Evolutionary conservation across 2,797 vertebrate species (phyloP).

Genomic region (Pseudomugil tenellus): DNA sequence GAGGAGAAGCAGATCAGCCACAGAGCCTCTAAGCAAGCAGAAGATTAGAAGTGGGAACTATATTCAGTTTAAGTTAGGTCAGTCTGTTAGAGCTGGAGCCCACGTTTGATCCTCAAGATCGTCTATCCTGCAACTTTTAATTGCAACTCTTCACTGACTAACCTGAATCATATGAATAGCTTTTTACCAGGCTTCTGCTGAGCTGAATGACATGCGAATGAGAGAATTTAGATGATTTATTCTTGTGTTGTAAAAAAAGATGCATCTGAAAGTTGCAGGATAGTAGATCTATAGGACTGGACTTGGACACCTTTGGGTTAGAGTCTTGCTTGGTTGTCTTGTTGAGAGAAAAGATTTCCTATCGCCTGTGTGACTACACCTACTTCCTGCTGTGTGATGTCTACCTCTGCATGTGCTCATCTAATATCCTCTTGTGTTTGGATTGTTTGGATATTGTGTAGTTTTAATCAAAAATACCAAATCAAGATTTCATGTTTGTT

Average conservation of each 20-base stretch:
- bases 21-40: conserved; percentile 22
- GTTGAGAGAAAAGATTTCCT: neutral
- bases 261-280: too few species aligned
- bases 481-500: neutral
- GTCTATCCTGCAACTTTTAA: too few species aligned
- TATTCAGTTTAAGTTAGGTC: neutral
- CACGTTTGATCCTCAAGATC: too few species aligned
- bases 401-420: neutral
- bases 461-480: neutral
- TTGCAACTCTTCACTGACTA: too few species aligned
- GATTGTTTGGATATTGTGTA: conserved; percentile 2
- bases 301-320: neutral
- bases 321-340: neutral
- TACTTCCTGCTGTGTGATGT: neutral
- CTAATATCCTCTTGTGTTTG: neutral
- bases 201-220: too few species aligned
- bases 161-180: too few species aligned
- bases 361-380: neutral
- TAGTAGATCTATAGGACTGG: too few species aligned
- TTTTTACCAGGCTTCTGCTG: too few species aligned
- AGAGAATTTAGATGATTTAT: too few species aligned
- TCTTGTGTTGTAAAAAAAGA: too few species aligned
- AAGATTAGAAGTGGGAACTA: neutral
- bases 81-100: neutral
- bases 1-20: conserved; percentile 18